These are phyloP conservation scores for Enoplosus armatus DNA, from an alignment of 2,797 vertebrate genomes.

Conservation along the genomic window DNA sequence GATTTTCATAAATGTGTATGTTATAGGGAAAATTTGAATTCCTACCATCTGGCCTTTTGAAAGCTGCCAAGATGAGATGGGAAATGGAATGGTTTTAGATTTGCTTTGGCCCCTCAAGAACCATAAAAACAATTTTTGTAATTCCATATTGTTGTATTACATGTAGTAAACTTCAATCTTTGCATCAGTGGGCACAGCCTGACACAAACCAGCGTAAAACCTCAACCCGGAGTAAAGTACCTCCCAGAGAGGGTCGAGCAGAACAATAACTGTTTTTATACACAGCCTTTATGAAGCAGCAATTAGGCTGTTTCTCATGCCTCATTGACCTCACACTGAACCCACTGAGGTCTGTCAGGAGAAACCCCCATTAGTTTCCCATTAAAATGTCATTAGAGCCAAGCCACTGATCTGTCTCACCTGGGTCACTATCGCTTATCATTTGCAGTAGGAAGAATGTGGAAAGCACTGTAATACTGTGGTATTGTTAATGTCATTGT, in stretches of 20 bases:
- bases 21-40: not conserved
- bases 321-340: constrained; percentile 71
- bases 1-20: not conserved
- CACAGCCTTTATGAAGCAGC: constrained; percentile 67
- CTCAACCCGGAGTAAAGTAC: constrained; percentile 51
- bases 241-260: constrained; percentile 54
- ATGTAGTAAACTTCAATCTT: constrained; percentile 28
- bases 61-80: not conserved
- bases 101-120: not conserved
- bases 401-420: constrained; percentile 61
- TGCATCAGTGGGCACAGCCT: constrained; percentile 32
- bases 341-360: constrained; percentile 61
- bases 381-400: constrained; percentile 79
- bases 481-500: constrained; percentile 22
- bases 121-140: not conserved
- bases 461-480: constrained; percentile 19
- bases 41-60: not conserved
- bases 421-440: constrained; percentile 62
- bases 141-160: not conserved
- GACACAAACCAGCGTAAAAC: constrained; percentile 47
- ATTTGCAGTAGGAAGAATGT: constrained; percentile 33
- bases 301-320: constrained; percentile 82
- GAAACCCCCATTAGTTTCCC: constrained; percentile 71
- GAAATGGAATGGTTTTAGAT: not conserved
- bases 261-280: constrained; percentile 82